Evolutionary conservation across 2,888 invertebrate genomes (phyloP), one percentile per base, ranked within the genome.

Genomic region (Lasioglossum morio): DNA sequence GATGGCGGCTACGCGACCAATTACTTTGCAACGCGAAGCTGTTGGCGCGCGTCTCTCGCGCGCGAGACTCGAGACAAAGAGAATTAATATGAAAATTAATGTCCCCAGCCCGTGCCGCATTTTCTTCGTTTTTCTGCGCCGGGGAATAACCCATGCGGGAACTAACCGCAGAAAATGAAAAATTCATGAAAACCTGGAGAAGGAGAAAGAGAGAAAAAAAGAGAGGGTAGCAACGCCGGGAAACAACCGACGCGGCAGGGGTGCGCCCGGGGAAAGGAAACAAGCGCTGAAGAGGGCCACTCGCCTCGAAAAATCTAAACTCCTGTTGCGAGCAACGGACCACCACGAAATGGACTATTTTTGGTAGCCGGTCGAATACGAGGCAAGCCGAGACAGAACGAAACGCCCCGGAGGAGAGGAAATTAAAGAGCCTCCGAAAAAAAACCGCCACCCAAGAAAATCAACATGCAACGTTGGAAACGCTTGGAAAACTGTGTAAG

Each of bases 331-430:
- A 27, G 90, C 89, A 88, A 87, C 91, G 92, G 92, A 90, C 91
- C 88, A 81, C 82, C 53, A 85, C 80, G 89, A 87, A 91, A 91
- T 80, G 85, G 85, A 92, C 90, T 92, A 92, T 92, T 92, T 92
- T 90, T 87, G 87, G 86, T 81, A 72, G 69, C 57, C 63, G 40
- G n/a, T 70, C 69, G 80, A 73, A 74, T 72, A 75, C 79, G 76
- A 70, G 57, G 1, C 27, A 10, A 12, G n/a, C 8, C 53, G 57
- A 57, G 48, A 8, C 40, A 48, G 34, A 30, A 37, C 53, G 69
- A 43, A 48, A 76, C 72, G 43, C 37, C 14, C 57, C 23, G n/a
- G 23, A 63, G 40, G 34, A 2, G 60, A 76, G 48, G 34, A 63
- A 80, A 80, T 76, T 72, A 72, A 53, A 43, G 43, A 34, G 74